Evolutionary conservation across 2,888 invertebrate species (phyloP).

Genomic region (Epinotia ramella): DNA sequence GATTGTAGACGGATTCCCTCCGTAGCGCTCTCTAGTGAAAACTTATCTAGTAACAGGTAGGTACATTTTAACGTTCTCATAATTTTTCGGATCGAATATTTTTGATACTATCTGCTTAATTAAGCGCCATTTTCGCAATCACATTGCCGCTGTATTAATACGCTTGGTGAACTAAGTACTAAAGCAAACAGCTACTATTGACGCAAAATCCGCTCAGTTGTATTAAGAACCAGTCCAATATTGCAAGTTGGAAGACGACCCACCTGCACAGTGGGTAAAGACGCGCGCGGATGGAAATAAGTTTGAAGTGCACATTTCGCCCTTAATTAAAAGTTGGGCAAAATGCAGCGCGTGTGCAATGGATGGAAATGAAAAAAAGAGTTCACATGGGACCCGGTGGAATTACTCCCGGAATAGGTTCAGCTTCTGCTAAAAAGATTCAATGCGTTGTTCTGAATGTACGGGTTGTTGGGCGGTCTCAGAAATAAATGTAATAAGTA

Average conservation of each 20-base stretch:
- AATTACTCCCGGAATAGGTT: constrained; percentile 10
- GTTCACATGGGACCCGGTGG: background rate
- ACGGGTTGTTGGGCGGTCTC: background rate
- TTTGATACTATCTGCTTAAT: too few species aligned
- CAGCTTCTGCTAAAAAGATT: background rate
- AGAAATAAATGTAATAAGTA: background rate
- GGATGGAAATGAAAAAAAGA: constrained; percentile 4
- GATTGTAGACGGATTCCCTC: too few species aligned
- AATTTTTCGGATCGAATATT: too few species aligned
- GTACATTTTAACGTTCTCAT: too few species aligned
- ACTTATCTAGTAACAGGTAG: too few species aligned
- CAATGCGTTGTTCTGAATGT: background rate
- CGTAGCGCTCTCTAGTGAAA: too few species aligned
- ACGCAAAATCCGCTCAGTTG: background rate
- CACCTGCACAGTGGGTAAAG: constrained; percentile 21
- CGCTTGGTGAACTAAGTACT: too few species aligned
- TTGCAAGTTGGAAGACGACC: background rate
- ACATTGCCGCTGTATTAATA: too few species aligned
- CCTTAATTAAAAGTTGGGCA: constrained; percentile 38
- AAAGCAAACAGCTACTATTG: too few species aligned
- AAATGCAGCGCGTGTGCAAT: constrained; percentile 4
- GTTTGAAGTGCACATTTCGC: constrained; percentile 19
- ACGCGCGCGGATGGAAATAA: constrained; percentile 20
- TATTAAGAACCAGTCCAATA: constrained; percentile 21
- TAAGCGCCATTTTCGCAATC: too few species aligned